phyloP scores from a whole-genome alignment of 2,113 vertebrate species.

The Sigmodon hispidus region DNA sequence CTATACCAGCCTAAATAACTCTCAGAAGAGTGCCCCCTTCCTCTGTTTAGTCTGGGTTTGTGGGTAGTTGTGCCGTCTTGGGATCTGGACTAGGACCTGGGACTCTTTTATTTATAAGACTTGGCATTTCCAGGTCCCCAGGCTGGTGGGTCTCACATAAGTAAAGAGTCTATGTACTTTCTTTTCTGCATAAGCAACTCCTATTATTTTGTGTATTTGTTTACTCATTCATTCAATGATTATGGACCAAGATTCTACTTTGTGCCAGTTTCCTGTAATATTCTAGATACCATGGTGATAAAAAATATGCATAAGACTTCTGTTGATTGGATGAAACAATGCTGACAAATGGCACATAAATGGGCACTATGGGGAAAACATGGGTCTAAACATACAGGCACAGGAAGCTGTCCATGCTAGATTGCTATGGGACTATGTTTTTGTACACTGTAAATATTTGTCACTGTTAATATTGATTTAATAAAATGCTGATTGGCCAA shows the following conservation, averaged over 20 bases:
- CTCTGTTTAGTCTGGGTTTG: neutral
- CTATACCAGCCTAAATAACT: constrained; percentile 50
- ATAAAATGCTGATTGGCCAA: too few relatives aligned
- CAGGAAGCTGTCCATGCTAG: neutral
- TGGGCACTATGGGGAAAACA: neutral
- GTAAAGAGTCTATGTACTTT: neutral
- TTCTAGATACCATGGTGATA: constrained; percentile 13
- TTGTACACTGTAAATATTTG: too few relatives aligned
- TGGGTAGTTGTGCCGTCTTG: neutral
- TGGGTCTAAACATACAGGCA: neutral
- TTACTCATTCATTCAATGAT: neutral
- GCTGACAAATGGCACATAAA: neutral
- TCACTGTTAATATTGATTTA: too few relatives aligned
- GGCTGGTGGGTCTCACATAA: neutral
- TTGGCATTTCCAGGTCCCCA: neutral
- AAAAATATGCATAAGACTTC: neutral
- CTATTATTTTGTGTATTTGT: neutral
- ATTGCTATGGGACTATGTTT: too few relatives aligned
- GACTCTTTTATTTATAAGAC: neutral
- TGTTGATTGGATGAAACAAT: neutral
- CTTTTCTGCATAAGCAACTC: neutral
- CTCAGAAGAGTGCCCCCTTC: constrained; percentile 36
- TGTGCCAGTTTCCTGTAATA: neutral
- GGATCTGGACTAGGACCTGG: neutral
- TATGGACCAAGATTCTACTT: neutral